A percentile compares a stretch with the other conserved stretches of the same genome.
phyloP scores from a whole-genome alignment of 1,140 invertebrate species.

The Drosophila sulfurigaster region DNA sequence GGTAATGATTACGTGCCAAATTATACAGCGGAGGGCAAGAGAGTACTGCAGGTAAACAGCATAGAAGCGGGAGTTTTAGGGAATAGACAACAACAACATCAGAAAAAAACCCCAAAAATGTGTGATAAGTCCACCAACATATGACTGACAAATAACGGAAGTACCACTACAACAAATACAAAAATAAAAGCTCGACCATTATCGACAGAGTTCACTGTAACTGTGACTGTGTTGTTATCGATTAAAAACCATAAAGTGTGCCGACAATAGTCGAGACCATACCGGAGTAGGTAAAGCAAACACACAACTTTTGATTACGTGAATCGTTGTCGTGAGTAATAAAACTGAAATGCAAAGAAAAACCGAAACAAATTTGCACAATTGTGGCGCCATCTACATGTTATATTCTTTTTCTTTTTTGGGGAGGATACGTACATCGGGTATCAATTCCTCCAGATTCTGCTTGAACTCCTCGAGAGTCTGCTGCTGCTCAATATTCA shows the following conservation, averaged over 20 bases:
- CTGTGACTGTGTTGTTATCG: constrained; percentile 61
- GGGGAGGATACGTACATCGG: constrained; percentile 62
- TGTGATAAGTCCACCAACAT: constrained; percentile 32
- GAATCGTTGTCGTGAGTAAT: constrained; percentile 61
- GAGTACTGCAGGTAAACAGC: not conserved
- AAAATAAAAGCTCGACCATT: constrained; percentile 9
- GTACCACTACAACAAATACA: constrained; percentile 24
- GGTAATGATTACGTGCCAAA: constrained; percentile 58
- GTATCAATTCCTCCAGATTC: constrained; percentile 75
- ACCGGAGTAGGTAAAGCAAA: constrained; percentile 10
- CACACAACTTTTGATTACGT: constrained; percentile 65
- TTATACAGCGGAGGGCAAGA: not conserved
- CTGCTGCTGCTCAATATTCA: constrained; percentile 74
- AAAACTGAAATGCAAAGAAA: constrained; percentile 16
- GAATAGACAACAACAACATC: not conserved
- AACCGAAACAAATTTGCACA: not conserved
- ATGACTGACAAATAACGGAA: constrained; percentile 69
- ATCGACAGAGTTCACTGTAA: constrained; percentile 61
- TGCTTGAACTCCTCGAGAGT: constrained; percentile 74
- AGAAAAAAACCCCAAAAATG: constrained; percentile 8
- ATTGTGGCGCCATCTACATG: constrained; percentile 21
- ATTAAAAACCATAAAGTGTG: constrained; percentile 69
- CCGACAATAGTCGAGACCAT: constrained; percentile 39
- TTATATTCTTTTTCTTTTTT: no score
- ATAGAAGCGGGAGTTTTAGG: not conserved